A percentile compares a stretch with the other conserved stretches of the same genome.
These are phyloP conservation scores for Egretta garzetta DNA, from an alignment of 2,113 vertebrate genomes.

Conservation along the genomic window DNA sequence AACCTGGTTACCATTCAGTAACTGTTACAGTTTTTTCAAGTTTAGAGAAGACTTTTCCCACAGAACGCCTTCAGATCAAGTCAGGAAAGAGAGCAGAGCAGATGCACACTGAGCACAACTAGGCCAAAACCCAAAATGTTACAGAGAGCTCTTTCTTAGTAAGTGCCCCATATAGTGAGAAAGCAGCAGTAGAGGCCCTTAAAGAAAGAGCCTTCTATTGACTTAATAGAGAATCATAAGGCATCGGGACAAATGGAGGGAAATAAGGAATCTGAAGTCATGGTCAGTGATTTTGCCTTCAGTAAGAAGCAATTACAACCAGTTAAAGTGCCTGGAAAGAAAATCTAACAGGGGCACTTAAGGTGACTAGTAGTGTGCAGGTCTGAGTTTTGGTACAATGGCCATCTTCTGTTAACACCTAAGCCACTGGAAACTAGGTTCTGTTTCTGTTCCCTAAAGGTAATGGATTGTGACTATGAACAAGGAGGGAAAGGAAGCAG, in stretches of 20 bases:
- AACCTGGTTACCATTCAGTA: neutral
- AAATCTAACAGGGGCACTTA: neutral
- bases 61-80: neutral
- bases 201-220: neutral
- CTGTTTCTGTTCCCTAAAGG: neutral
- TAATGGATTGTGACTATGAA: rapidly evolving
- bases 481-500: neutral
- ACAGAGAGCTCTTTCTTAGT: neutral
- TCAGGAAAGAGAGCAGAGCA: neutral
- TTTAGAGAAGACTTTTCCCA: neutral
- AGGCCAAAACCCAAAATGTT: neutral
- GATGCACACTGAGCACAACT: neutral
- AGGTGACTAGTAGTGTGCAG: neutral
- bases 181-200: neutral
- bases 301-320: neutral
- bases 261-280: neutral
- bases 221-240: neutral
- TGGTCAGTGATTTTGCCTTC: neutral
- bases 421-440: neutral
- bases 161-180: neutral
- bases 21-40: neutral
- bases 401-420: neutral
- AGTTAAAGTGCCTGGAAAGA: neutral
- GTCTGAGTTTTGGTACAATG: neutral
- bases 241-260: neutral